Conservation (phyloP, 2,113 vertebrate genomes). For the Neolamprologus hecqui region DNA sequence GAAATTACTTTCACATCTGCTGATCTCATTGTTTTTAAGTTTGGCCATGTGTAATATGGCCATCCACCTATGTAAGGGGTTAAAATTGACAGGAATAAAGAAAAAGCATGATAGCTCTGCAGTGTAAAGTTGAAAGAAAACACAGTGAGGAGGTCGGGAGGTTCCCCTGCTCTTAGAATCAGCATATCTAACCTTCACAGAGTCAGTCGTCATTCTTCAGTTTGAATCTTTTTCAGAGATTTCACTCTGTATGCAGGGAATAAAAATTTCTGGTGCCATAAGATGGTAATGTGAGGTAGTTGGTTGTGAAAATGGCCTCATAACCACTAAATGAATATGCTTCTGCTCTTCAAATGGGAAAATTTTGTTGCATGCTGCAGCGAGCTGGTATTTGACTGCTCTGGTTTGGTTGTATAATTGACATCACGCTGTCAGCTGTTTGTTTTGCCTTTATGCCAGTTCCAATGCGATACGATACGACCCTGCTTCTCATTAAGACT, state of each 20-base stretch:
- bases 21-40: neutral
- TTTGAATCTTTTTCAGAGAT: neutral
- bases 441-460: neutral
- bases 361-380: neutral
- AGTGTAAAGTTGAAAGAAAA: neutral
- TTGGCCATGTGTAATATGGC: neutral
- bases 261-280: neutral
- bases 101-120: neutral
- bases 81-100: neutral
- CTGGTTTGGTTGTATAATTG: neutral
- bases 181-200: neutral
- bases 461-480: neutral
- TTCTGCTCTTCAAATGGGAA: neutral
- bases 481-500: neutral
- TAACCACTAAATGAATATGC: neutral
- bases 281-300: neutral
- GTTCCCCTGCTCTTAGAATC: neutral
- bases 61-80: neutral
- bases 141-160: neutral
- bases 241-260: neutral
- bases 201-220: neutral
- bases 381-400: neutral
- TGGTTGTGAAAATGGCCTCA: neutral
- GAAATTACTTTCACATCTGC: neutral
- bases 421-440: neutral